Conservation (phyloP, 2,797 vertebrate genomes). For the Psittacula derbiana region DNA sequence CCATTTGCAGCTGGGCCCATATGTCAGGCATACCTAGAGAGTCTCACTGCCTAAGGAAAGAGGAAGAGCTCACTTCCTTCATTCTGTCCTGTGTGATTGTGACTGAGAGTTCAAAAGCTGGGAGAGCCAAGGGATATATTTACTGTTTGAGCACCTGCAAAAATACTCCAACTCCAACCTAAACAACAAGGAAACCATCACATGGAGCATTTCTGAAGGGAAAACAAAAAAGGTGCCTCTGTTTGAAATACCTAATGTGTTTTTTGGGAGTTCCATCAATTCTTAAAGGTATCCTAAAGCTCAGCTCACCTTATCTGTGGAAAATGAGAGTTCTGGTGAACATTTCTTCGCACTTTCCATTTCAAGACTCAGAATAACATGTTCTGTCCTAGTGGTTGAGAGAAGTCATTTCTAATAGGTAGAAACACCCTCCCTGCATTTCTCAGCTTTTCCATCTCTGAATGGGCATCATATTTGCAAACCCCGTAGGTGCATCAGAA, state of each 20-base stretch:
- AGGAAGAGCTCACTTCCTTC: neutral
- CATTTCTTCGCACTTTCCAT: neutral
- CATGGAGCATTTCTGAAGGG: neutral
- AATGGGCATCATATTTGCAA: neutral
- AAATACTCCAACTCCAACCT: neutral
- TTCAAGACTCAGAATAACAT: neutral
- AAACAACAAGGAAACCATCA: neutral
- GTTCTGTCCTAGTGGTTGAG: neutral
- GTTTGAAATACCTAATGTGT: neutral
- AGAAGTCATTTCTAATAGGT: neutral
- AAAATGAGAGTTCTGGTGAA: neutral
- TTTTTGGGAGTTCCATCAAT: neutral
- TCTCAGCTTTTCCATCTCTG: neutral
- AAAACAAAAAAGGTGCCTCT: neutral
- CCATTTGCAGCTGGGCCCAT: neutral
- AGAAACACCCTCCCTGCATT: neutral
- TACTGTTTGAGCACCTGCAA: neutral
- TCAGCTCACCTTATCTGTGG: neutral
- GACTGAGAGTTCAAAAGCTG: neutral
- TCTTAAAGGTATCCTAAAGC: neutral
- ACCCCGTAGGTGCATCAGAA: neutral
- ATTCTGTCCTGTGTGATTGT: neutral
- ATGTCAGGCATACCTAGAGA: neutral
- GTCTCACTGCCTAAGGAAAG: neutral
- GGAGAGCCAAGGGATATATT: neutral